These are phyloP conservation scores for Vimba vimba DNA, from an alignment of 2,113 vertebrate genomes.

Conservation along the genomic window DNA sequence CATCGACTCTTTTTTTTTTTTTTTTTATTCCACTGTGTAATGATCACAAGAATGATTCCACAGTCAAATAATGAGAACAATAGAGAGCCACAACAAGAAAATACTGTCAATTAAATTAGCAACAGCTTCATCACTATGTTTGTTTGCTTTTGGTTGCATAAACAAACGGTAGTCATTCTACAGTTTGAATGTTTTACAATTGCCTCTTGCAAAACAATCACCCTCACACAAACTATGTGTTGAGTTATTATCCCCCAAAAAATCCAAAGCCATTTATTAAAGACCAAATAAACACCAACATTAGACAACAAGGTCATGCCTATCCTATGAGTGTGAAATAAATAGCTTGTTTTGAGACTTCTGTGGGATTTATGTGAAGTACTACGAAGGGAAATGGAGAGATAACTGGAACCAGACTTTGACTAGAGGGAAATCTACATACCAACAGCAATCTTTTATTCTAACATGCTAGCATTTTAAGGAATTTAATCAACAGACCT, in stretches of 20 bases:
- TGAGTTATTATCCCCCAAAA: background rate
- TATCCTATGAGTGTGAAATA: background rate
- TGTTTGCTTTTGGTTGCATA: conserved; percentile 12
- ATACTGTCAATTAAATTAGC: conserved; percentile 34
- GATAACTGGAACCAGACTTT: background rate
- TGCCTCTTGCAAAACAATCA: background rate
- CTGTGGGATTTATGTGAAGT: background rate
- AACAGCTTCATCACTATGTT: conserved; percentile 14
- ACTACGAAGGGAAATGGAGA: background rate
- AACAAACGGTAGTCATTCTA: conserved; percentile 20
- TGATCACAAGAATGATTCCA: conserved; percentile 36
- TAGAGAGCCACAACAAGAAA: conserved; percentile 22
- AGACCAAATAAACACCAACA: background rate
- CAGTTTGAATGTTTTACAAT: background rate
- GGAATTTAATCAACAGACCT: conserved; percentile 14
- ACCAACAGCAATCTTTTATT: background rate
- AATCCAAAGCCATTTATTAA: too few species aligned
- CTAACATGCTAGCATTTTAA: background rate
- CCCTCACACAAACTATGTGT: background rate
- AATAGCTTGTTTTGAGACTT: conserved; percentile 12
- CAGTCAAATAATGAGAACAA: conserved; percentile 44
- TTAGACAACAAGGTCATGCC: background rate
- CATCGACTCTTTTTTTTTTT: conserved; percentile 10
- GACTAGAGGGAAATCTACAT: background rate
- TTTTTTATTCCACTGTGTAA: conserved; percentile 40